phyloP scores from a whole-genome alignment of 2,888 invertebrate species.

The Sesia bembeciformis region DNA sequence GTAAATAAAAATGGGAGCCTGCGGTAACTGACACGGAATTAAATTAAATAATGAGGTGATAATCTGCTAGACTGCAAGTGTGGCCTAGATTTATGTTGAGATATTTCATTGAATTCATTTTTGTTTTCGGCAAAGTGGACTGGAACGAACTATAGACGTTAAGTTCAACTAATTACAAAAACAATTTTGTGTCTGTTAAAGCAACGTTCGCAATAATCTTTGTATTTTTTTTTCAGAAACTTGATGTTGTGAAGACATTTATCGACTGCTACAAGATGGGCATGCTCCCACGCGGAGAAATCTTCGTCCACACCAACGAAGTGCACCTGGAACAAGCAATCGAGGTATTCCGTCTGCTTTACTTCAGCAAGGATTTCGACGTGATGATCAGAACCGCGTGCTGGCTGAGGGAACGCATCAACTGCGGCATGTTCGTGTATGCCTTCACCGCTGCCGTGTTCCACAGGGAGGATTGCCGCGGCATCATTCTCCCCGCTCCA shows the following conservation, averaged over 20 bases:
- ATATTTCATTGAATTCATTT: too few relatives aligned
- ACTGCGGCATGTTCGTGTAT: slow-evolving; percentile 83
- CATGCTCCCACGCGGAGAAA: slow-evolving; percentile 72
- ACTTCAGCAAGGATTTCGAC: slow-evolving; percentile 80
- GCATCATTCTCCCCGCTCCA: slow-evolving; percentile 79
- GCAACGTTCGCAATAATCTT: too few relatives aligned
- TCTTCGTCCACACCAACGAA: slow-evolving; percentile 77
- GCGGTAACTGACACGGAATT: too few relatives aligned
- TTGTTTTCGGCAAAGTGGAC: too few relatives aligned
- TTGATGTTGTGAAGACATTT: slow-evolving; percentile 75
- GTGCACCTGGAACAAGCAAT: slow-evolving; percentile 77
- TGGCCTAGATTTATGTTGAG: too few relatives aligned
- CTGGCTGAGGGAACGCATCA: slow-evolving; percentile 81
- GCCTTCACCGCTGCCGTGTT: slow-evolving; percentile 79
- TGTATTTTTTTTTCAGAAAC: slow-evolving; percentile 42
- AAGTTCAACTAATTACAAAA: too few relatives aligned
- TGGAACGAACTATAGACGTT: too few relatives aligned
- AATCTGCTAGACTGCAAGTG: too few relatives aligned
- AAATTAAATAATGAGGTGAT: too few relatives aligned
- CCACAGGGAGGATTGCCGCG: slow-evolving; percentile 79
- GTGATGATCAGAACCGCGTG: slow-evolving; percentile 79
- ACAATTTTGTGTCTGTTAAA: too few relatives aligned
- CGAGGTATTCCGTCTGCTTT: slow-evolving; percentile 76
- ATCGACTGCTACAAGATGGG: slow-evolving; percentile 69
- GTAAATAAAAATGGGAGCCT: too few relatives aligned